These are phyloP conservation scores for Leuciscus idus DNA, from an alignment of 2,113 vertebrate genomes.

Conservation along the genomic window DNA sequence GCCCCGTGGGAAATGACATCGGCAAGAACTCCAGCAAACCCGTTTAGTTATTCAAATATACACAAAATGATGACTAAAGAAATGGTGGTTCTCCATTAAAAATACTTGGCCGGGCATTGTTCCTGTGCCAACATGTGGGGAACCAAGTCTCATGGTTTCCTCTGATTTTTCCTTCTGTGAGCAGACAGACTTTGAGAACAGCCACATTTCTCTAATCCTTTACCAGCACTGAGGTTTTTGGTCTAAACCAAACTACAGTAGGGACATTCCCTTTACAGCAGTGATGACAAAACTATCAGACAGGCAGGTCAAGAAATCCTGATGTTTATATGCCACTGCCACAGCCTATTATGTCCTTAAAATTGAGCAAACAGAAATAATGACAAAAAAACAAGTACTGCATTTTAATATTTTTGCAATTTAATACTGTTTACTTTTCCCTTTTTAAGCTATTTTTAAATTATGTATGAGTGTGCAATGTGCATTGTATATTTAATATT, in stretches of 20 bases:
- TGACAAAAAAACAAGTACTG: not conserved
- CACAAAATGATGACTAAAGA: slow-evolving; percentile 42
- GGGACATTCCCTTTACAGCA: not conserved
- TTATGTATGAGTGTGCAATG: no score
- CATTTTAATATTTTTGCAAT: not conserved
- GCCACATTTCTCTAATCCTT: not conserved
- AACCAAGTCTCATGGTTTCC: slow-evolving; percentile 27
- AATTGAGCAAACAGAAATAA: not conserved
- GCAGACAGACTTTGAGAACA: slow-evolving; percentile 2
- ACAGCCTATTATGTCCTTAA: not conserved
- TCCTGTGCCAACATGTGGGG: slow-evolving; percentile 39
- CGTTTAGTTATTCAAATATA: slow-evolving; percentile 36
- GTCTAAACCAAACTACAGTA: slow-evolving; percentile 15
- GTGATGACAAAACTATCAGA: not conserved
- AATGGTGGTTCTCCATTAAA: slow-evolving; percentile 32
- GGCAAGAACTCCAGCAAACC: not conserved
- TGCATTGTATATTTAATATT: not conserved
- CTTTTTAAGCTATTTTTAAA: no score
- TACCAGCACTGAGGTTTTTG: slow-evolving; percentile 15
- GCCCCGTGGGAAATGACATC: slow-evolving; percentile 21
- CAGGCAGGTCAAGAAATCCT: not conserved
- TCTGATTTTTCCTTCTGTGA: not conserved
- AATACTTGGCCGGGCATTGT: slow-evolving; percentile 25
- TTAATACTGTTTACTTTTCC: not conserved
- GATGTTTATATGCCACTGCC: not conserved